A percentile compares a stretch with the other conserved stretches of the same genome.
Conservation (phyloP, 2,888 invertebrate species). For the Alentia gelatinosa region DNA sequence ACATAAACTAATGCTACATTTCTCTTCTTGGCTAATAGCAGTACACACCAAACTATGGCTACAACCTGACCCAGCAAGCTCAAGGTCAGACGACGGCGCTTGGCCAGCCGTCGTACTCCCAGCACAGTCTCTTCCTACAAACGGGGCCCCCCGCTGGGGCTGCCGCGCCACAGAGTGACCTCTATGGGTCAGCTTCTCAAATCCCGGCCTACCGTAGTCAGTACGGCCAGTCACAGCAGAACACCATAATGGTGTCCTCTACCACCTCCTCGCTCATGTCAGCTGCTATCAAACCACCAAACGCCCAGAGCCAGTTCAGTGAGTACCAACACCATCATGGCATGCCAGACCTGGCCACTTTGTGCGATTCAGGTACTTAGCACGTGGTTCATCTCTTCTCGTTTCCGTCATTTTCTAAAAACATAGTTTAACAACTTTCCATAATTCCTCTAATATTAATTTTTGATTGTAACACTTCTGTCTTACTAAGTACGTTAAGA, state of each 20-base stretch:
- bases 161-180: constrained; percentile 85
- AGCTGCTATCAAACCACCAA: constrained; percentile 86
- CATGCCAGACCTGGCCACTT: constrained; percentile 19
- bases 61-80: constrained; percentile 59
- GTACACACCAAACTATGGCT: constrained; percentile 63
- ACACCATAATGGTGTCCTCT: constrained; percentile 90
- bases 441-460: background rate
- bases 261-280: constrained; percentile 94
- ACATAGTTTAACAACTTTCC: background rate
- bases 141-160: constrained; percentile 83
- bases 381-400: background rate
- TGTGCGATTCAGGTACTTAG: constrained; percentile 31
- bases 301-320: constrained; percentile 61
- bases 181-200: constrained; percentile 82
- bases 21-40: constrained; percentile 33
- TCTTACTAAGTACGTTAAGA: background rate
- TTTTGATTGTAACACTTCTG: background rate
- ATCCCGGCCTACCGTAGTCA: constrained; percentile 60
- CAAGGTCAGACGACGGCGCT: constrained; percentile 55
- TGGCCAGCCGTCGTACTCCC: constrained; percentile 68
- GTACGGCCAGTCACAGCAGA: constrained; percentile 75
- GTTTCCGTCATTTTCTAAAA: background rate
- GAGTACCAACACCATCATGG: constrained; percentile 52
- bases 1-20: no score
- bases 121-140: constrained; percentile 82